These are phyloP conservation scores for Scolopax rusticola DNA, from an alignment of 2,797 vertebrate species.

Conservation along the genomic window DNA sequence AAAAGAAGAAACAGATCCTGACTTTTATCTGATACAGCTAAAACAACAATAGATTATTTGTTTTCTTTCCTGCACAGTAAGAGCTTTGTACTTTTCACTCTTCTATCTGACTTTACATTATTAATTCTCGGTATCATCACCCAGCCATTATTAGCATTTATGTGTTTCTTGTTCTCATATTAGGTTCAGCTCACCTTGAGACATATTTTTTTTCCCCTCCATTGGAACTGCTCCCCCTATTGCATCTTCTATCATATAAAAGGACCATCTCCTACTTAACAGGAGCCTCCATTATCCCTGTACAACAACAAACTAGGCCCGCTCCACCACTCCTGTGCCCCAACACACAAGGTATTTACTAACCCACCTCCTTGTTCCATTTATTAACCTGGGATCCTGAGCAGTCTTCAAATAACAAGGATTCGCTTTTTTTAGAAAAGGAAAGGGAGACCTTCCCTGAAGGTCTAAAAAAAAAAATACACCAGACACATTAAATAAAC, in stretches of 20 bases:
- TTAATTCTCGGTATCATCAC: not conserved
- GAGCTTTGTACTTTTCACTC: rapidly evolving
- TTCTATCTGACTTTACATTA: rapidly evolving
- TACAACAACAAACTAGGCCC: rapidly evolving
- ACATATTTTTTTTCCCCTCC: rapidly evolving
- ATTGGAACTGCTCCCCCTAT: not conserved
- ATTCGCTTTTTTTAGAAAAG: rapidly evolving
- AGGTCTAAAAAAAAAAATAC: rapidly evolving
- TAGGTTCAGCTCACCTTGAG: not conserved
- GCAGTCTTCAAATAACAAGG: rapidly evolving
- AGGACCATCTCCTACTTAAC: rapidly evolving
- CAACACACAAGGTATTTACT: rapidly evolving
- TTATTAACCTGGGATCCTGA: rapidly evolving
- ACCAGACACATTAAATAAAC: rapidly evolving
- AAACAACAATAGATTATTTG: rapidly evolving
- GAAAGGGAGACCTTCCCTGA: rapidly evolving
- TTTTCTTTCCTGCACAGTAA: not conserved
- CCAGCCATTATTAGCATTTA: rapidly evolving
- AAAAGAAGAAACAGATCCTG: rapidly evolving
- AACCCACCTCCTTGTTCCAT: too few species aligned
- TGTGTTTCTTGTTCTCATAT: rapidly evolving
- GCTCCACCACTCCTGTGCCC: rapidly evolving
- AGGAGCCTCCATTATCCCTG: rapidly evolving
- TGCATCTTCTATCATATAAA: rapidly evolving
- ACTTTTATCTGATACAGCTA: not conserved